Conservation (phyloP, 2,113 vertebrate species). For the Colaptes auratus region DNA sequence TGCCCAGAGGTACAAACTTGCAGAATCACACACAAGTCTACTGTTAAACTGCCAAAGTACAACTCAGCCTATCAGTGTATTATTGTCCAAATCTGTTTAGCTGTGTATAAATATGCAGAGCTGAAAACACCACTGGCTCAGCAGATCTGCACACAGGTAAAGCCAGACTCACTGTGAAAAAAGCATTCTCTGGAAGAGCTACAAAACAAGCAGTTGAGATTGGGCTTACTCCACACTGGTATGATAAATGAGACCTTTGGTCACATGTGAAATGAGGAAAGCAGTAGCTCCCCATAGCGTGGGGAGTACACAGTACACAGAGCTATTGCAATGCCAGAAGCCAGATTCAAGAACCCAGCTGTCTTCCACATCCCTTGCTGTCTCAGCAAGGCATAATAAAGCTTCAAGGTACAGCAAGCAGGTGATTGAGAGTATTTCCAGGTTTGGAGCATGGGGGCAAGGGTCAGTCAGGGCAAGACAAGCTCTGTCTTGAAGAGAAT, state of each 20-base stretch:
- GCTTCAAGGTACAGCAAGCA: not conserved
- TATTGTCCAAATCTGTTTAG: not conserved
- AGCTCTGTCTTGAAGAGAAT: not conserved
- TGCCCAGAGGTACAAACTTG: not conserved
- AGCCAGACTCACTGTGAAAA: not conserved
- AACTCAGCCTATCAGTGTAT: not conserved
- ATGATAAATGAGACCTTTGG: not conserved
- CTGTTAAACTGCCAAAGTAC: not conserved
- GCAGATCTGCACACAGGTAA: too few species aligned
- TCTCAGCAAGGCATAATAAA: not conserved
- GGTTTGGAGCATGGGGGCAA: not conserved
- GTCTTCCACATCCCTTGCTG: not conserved
- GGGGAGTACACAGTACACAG: not conserved
- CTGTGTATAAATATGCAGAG: not conserved
- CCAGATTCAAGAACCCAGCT: not conserved
- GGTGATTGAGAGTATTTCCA: not conserved
- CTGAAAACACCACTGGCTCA: too few species aligned
- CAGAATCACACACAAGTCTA: not conserved
- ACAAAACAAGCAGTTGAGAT: not conserved
- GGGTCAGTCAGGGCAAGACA: not conserved
- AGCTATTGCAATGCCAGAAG: not conserved
- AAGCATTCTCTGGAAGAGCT: not conserved
- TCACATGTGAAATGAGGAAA: not conserved
- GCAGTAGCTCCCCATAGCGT: not conserved
- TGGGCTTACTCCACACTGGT: accelerated